Evolutionary conservation across 2,113 vertebrate genomes (phyloP), one percentile per base, ranked within the genome.

Genomic region (Ciconia stormi): DNA sequence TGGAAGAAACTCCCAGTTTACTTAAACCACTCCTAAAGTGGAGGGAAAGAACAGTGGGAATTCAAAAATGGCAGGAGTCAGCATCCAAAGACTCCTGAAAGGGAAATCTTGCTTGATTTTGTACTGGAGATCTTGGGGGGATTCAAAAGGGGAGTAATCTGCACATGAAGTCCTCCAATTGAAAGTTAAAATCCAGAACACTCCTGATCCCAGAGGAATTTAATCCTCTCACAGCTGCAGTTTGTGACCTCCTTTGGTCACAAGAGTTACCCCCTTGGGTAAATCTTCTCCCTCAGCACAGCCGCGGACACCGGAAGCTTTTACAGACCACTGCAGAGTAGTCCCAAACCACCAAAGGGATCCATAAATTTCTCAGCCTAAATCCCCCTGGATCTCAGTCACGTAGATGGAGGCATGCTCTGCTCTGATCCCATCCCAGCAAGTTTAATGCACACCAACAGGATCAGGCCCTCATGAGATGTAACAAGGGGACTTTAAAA

Each of bases 371-470:
- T 79, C 56, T 71, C 23, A 59, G 9, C 10, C 4, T 62, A 74
- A 61, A 66, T 38, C 25, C 12, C 3, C 11, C 34, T 72, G 40
- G 30, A 76, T 82, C 70, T 84, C 44, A 72, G 26, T 52, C 34
- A 6, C 1, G 3, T 29, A 69, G 46, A 19, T 22, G 16, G 44
- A 40, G 7, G 7, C 0, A 0, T 17, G 9, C 34, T 87, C 23
- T 59, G 11, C 12, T 82, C 40, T 55, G 34, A 36, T 55, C 29
- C 25, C 38, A 44, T 19, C 26, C 63, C 15, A 63, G 20, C 13
- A 50, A 46, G 17, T 62, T 90, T 71, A 84, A 72, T 26, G 14
- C 22, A 38, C 17, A 59, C 10, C 16, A 63, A 15, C 23, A 63
- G n/a, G 38, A 72, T 44, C 44, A 80, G 20, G 6, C 8, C 18